phyloP scores from a whole-genome alignment of 2,888 invertebrate genomes.

The Catonia carolina region DNA sequence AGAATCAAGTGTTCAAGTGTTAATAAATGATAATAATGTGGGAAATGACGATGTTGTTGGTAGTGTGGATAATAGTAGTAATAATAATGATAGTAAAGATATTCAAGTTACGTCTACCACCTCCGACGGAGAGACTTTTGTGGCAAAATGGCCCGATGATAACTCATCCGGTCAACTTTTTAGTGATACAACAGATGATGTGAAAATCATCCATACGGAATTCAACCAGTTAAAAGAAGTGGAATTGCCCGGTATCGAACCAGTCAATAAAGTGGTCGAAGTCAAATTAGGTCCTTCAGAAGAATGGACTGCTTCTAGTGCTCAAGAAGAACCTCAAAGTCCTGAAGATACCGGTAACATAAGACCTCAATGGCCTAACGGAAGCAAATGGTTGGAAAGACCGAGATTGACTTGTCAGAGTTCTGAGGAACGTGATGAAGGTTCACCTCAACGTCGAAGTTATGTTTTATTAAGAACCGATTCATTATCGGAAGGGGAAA shows the following conservation, averaged over 20 bases:
- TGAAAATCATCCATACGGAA: conserved; percentile 18
- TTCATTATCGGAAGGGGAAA: conserved; percentile 67
- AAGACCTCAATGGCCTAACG: conserved; percentile 47
- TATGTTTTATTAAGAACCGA: conserved; percentile 47
- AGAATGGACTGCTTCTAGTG: conserved; percentile 35
- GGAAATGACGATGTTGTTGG: not conserved
- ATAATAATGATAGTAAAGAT: not conserved
- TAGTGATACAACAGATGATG: conserved; percentile 3
- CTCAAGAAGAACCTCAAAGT: conserved; percentile 42
- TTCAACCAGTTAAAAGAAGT: conserved; percentile 22
- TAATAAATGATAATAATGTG: not conserved
- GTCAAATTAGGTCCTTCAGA: conserved; percentile 11
- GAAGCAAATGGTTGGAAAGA: conserved; percentile 43
- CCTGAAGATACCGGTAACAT: conserved; percentile 41
- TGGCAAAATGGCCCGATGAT: conserved; percentile 24
- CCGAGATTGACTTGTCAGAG: conserved; percentile 60
- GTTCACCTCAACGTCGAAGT: conserved; percentile 25
- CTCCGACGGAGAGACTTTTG: conserved; percentile 18
- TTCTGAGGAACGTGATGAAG: conserved; percentile 66
- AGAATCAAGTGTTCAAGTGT: too few species aligned
- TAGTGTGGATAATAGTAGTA: not conserved
- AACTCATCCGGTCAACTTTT: not conserved
- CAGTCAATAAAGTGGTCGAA: not conserved
- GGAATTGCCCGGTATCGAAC: conserved; percentile 13
- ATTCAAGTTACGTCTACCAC: not conserved